Evolutionary conservation across 2,888 invertebrate genomes (phyloP), one percentile per base, ranked within the genome.

Genomic region (Lycophotia porphyrea): DNA sequence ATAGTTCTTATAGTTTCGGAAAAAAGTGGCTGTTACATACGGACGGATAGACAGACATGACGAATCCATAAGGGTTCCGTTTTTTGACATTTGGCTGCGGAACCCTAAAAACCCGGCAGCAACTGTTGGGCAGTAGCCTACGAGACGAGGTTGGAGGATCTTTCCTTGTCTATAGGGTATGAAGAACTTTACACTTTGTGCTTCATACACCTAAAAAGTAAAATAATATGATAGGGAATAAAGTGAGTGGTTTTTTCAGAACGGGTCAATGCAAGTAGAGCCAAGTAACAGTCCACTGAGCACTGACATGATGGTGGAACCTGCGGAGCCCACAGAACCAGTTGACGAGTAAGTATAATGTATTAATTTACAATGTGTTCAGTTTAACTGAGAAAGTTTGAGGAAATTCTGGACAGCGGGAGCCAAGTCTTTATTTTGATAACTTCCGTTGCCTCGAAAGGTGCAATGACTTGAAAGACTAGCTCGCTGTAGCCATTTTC

Each of bases 181-280:
- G 15, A 47, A 47, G 7, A 47, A 21, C 21, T 44, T 44, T 44
- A 44, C 47, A 21, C 18, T 21, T 5, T 52, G 13, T n/a, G 1
- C 9, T 49, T 24, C 36, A 39, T 24, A 27, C 5, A 1, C 1
- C 21, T 58, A 31, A 15, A 68, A 69, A 42, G 9, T 21, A 11
- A 24, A 47, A 34, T 31, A 31, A 27, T 21, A 13, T 21, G 4
- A 13, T 9, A 8, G 7, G n/a, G 34, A 18, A 27, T n/a, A 52
- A 36, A 31, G 18, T 7, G 1, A 27, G 21, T 39, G 18, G 2
- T 76, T 88, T 60, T 60, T 91, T 9, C 91, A 97, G 97, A 95
- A 96, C 84, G 96, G 97, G 49, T 93, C 96, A 0, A 96, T 96
- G 96, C 96, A 96, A 91, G 96, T 96, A 52, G 96, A 96, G 78